phyloP scores from a whole-genome alignment of 2,797 vertebrate species.

The Silurus aristotelis region DNA sequence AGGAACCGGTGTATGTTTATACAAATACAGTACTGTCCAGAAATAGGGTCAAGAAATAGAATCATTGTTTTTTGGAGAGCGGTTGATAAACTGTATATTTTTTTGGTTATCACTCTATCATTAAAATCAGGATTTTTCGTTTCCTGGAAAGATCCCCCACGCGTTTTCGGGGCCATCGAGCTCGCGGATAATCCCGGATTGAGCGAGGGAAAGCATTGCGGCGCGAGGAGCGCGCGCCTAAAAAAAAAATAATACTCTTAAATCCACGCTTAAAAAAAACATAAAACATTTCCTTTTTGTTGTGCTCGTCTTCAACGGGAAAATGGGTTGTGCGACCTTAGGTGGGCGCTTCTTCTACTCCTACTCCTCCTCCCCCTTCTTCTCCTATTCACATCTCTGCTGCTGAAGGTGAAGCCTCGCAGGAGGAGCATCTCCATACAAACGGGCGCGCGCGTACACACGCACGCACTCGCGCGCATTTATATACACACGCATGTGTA shows the following conservation, averaged over 20 bases:
- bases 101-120: no score
- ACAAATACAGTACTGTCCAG: neutral
- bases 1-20: neutral
- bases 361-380: neutral
- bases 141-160: neutral
- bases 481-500: neutral
- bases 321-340: slow-evolving; percentile 72
- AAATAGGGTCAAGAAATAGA: neutral
- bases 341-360: slow-evolving; percentile 54
- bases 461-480: neutral
- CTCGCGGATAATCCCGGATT: neutral
- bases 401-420: slow-evolving; percentile 63
- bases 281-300: neutral
- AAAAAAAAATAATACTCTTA: neutral
- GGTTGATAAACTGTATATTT: neutral
- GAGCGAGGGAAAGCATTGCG: slow-evolving; percentile 4
- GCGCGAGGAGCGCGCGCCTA: neutral
- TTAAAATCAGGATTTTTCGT: no score
- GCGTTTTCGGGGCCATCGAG: neutral
- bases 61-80: neutral
- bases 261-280: no score
- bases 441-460: neutral
- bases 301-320: slow-evolving; percentile 45
- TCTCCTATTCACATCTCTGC: slow-evolving; percentile 48
- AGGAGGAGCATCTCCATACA: slow-evolving; percentile 49